Base-by-base conservation (phyloP, 1,140 invertebrate genomes). In the Helicorthomorpha holstii region DNA sequence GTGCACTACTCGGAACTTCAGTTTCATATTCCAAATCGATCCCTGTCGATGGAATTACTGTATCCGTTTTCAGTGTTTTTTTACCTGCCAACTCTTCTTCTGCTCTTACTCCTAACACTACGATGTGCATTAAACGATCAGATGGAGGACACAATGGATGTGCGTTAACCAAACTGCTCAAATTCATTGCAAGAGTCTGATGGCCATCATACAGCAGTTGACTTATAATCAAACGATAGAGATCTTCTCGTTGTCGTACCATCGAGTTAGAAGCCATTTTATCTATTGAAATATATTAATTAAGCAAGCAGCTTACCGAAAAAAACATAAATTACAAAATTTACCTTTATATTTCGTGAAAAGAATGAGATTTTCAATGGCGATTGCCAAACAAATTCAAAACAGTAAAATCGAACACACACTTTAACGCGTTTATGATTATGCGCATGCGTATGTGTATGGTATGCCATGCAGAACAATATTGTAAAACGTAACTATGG, bases 71-170 rank as follows among this genome's bases (percentile, higher is more conserved):
- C 42, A 52, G 49, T 7, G 14, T 27, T 24, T 52, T 7, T 23
- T 50, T 44, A 16, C 25, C 49, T 50, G 19, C 34, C 46, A 50
- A 27, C 7, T 43, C 83, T 48, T 88, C 85, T 64, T 94, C 87
- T 58, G 86, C 77, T 63, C 90, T 80, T 12, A 93, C 69, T 0
- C 90, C 91, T n/a, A 85, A 74, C 49, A 82, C 73, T 64, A 92
- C 81, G 0, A 97, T 64, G 62, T 92, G 82, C 12, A 91, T 70
- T 0, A 98, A 66, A 61, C 88, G 76, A 66, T 98, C 92, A 38
- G 91, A 95, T 0, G 94, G 93, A 12, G 94, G 88, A 65, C 92
- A 96, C 23, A 87, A 79, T 50, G 88, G 85, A 59, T 93, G 85
- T 1, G 88, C 80, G 65, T 92, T 85, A 0, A 89, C 79, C 23